These are phyloP conservation scores for Tenthredo notha DNA, from an alignment of 2,888 invertebrate species.

Conservation along the genomic window DNA sequence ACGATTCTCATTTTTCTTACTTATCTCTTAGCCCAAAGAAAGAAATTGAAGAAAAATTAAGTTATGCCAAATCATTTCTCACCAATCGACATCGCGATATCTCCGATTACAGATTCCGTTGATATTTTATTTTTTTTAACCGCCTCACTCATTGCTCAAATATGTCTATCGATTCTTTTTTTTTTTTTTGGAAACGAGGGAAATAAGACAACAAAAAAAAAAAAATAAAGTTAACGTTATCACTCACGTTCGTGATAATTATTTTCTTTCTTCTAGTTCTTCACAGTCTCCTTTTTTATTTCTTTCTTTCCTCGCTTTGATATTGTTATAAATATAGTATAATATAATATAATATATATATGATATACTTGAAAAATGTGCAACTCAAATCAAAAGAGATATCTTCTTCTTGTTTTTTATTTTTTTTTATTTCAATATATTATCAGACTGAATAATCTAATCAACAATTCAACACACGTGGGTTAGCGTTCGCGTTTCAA, in stretches of 20 bases:
- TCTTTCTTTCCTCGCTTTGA: neutral
- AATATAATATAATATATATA: too few species aligned
- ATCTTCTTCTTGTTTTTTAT: too few species aligned
- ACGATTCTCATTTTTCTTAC: neutral
- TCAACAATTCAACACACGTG: neutral
- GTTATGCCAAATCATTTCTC: constrained; percentile 51
- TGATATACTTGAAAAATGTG: too few species aligned
- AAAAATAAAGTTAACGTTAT: neutral
- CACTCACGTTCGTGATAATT: neutral
- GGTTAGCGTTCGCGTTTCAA: neutral
- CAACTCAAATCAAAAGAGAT: neutral
- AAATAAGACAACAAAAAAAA: neutral
- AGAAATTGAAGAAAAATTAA: neutral
- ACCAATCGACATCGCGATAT: constrained; percentile 66
- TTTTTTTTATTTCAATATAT: neutral
- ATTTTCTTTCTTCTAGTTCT: neutral
- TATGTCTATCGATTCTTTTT: neutral
- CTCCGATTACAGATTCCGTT: constrained; percentile 63
- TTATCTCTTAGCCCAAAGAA: neutral
- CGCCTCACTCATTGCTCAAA: neutral
- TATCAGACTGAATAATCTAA: neutral
- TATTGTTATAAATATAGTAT: neutral
- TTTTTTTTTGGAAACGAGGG: neutral
- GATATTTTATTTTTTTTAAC: constrained; percentile 56
- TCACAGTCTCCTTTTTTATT: neutral